phyloP scores from a whole-genome alignment of 2,113 vertebrate species.

The Brachirus orientalis region DNA sequence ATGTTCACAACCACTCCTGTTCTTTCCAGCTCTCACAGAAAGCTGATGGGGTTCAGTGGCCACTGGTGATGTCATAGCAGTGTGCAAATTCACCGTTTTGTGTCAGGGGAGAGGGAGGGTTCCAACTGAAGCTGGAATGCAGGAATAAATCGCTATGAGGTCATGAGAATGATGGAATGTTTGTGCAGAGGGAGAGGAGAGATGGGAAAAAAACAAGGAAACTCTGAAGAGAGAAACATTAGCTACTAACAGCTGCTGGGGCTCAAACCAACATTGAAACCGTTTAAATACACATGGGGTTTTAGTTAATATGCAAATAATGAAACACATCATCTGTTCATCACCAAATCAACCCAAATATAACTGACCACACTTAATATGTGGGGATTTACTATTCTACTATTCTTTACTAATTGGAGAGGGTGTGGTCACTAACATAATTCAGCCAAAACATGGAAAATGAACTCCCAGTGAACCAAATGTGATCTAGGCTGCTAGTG shows the following conservation, averaged over 20 bases:
- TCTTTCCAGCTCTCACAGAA: conserved; percentile 21
- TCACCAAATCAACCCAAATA: not conserved
- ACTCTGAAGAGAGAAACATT: conserved; percentile 22
- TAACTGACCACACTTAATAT: not conserved
- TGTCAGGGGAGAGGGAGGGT: conserved; percentile 34
- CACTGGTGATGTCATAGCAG: conserved; percentile 48
- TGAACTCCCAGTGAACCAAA: conserved; percentile 72
- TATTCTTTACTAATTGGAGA: conserved; percentile 31
- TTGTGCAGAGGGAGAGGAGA: conserved; percentile 54
- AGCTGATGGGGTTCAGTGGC: conserved; percentile 24
- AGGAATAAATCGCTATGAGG: conserved; percentile 65
- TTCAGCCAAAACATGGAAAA: conserved; percentile 67
- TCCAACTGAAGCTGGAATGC: conserved; percentile 52
- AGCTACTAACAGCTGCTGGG: conserved; percentile 31
- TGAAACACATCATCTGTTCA: not conserved
- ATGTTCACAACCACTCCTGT: conserved; percentile 5
- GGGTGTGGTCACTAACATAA: conserved; percentile 61
- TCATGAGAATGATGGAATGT: conserved; percentile 75
- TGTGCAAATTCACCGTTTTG: conserved; percentile 19
- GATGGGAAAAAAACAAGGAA: conserved; percentile 41
- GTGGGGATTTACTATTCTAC: not conserved
- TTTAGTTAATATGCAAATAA: not conserved
- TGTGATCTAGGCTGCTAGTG: conserved; percentile 64
- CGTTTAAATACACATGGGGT: not conserved
- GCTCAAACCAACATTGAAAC: conserved; percentile 4